Base-by-base conservation (phyloP, 2,888 invertebrate species). In the Creontiades dilutus region DNA sequence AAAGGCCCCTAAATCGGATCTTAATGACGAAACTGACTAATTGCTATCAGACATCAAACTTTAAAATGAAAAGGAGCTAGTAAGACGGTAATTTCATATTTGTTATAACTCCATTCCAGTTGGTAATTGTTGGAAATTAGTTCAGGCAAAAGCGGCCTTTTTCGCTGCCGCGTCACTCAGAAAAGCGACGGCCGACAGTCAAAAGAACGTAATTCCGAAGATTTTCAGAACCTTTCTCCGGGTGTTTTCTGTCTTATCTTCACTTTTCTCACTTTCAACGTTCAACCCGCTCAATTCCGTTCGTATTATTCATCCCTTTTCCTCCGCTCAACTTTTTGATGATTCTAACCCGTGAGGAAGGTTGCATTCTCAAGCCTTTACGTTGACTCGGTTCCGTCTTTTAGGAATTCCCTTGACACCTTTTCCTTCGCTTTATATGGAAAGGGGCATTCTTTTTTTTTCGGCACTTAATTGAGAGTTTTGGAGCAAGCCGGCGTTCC, bases 121-220 rank as follows among this genome's bases (percentile, higher is more conserved):
- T 82, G 82, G 82, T 82, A 82, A 82, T 82, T 82, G 82, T 82
- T 82, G 82, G 23, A 82, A 82, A 82, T 82, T 82, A 82, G 52
- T 82, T 82, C 82, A 52, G 52, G n/a, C 4, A 19, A 28, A n/a
- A 13, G 52, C 48, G 16, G 57, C n/a, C n/a, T n/a, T 57, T 7
- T 16, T 0, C 19, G n/a, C 16, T 4, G 68, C 11, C 68, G 23
- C 68, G 68, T 68, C 68, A 23, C 23, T 68, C 19, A 27, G 19
- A 23, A 57, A 57, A 37, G 57, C 57, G 37, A 37, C 37, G 57
- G n/a, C 7, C 23, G 68, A 13, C 68, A 23, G 68, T 68, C 68
- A 68, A 68, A 68, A 23, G 23, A 57, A 57, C 57, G n/a, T 57
- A 57, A 57, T n/a, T 57, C 57, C 7, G n/a, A n/a, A 61, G 61